Evolutionary conservation across 2,888 invertebrate species (phyloP).

Genomic region (Fissipunctia ypsillon): DNA sequence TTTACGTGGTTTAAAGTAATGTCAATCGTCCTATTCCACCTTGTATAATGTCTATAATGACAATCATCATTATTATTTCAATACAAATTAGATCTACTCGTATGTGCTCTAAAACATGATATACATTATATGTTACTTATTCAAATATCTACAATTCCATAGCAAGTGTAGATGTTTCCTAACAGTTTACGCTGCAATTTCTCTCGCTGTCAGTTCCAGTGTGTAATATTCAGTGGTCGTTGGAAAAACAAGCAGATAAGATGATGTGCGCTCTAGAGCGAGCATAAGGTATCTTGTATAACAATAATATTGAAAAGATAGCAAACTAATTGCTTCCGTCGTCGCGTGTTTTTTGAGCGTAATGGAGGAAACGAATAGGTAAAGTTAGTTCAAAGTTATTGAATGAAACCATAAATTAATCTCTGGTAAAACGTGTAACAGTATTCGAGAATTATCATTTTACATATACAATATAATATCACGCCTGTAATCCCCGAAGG

Average conservation of each 20-base stretch:
- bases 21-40: no score
- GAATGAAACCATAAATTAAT: neutral
- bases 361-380: neutral
- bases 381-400: neutral
- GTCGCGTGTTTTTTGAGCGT: neutral
- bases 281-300: neutral
- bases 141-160: neutral
- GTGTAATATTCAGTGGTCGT: neutral
- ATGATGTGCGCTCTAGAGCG: neutral
- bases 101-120: neutral
- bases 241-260: neutral
- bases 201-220: constrained; percentile 10
- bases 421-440: no score
- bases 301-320: constrained; percentile 6
- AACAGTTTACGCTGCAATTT: neutral
- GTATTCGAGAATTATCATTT: no score
- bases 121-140: neutral
- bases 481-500: no score
- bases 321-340: constrained; percentile 4
- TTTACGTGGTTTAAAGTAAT: no score
- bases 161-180: neutral
- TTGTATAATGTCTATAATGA: neutral
- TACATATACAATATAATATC: no score
- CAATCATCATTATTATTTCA: neutral
- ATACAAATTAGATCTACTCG: neutral